These are phyloP conservation scores for Napeogenes inachia DNA, from an alignment of 2,888 invertebrate species.

Conservation along the genomic window DNA sequence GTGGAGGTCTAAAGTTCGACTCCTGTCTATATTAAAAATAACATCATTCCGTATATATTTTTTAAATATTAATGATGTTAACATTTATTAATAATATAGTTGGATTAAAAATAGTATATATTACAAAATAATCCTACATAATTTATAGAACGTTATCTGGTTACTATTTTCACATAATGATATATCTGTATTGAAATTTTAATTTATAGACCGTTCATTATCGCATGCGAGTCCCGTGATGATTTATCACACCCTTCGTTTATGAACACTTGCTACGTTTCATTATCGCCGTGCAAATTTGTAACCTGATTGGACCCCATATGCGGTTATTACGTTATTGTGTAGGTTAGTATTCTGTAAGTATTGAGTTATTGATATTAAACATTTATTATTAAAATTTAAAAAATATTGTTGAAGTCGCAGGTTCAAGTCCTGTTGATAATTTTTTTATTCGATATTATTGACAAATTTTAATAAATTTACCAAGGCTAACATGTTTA, in stretches of 20 bases:
- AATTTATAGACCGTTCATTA: slow-evolving; percentile 39
- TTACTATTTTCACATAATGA: slow-evolving; percentile 31
- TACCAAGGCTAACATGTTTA: too few relatives aligned
- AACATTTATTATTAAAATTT: too few relatives aligned
- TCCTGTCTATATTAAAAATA: too few relatives aligned
- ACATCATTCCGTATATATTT: too few relatives aligned
- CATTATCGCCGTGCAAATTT: slow-evolving; percentile 65
- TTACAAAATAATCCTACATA: slow-evolving; percentile 6
- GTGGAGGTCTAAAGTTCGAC: too few relatives aligned
- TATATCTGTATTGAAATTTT: slow-evolving; percentile 38
- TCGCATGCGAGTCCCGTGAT: slow-evolving; percentile 52
- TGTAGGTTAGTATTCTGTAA: slow-evolving; percentile 35
- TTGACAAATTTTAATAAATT: too few relatives aligned
- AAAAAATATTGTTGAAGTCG: too few relatives aligned
- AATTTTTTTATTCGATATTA: too few relatives aligned
- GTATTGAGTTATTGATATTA: slow-evolving; percentile 1
- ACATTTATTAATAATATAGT: too few relatives aligned
- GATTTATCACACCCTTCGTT: slow-evolving; percentile 72
- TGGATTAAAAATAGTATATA: too few relatives aligned
- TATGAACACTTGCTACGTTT: slow-evolving; percentile 76
- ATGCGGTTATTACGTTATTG: slow-evolving; percentile 61
- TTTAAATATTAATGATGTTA: too few relatives aligned
- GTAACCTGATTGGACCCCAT: slow-evolving; percentile 68
- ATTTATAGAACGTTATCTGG: slow-evolving; percentile 20
- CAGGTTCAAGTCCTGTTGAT: too few relatives aligned